These are phyloP conservation scores for Chaetops frenatus DNA, from an alignment of 2,113 vertebrate species.

Conservation along the genomic window DNA sequence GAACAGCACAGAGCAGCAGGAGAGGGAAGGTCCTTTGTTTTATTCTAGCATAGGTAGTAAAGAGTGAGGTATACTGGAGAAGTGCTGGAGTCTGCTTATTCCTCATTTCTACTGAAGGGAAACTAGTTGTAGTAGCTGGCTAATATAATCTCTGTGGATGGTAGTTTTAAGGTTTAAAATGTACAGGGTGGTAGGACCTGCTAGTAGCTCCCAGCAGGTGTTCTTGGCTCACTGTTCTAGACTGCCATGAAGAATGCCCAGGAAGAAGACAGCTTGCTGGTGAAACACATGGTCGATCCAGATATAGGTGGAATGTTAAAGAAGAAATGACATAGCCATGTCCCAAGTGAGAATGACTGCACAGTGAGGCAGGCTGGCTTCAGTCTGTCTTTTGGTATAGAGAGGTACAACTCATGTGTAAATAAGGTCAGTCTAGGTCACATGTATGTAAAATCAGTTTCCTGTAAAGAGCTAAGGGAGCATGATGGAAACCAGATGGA, in stretches of 20 bases:
- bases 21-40: background rate
- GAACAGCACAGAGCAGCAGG: too few species aligned
- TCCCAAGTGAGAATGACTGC: background rate
- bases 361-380: background rate
- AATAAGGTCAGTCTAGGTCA: background rate
- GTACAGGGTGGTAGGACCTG: background rate
- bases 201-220: background rate
- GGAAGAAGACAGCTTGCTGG: background rate
- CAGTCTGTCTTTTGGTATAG: background rate
- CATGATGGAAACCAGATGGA: background rate
- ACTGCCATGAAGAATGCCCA: background rate
- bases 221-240: background rate
- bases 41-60: background rate
- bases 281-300: background rate
- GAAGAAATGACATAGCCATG: background rate
- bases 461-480: background rate
- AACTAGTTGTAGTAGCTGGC: background rate
- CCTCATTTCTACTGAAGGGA: background rate
- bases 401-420: background rate
- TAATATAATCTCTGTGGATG: background rate
- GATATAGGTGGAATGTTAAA: background rate
- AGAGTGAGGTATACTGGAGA: background rate
- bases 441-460: background rate
- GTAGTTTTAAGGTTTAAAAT: background rate
- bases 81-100: background rate